phyloP scores from a whole-genome alignment of 1,140 invertebrate genomes.

The Listronotus oregonensis region DNA sequence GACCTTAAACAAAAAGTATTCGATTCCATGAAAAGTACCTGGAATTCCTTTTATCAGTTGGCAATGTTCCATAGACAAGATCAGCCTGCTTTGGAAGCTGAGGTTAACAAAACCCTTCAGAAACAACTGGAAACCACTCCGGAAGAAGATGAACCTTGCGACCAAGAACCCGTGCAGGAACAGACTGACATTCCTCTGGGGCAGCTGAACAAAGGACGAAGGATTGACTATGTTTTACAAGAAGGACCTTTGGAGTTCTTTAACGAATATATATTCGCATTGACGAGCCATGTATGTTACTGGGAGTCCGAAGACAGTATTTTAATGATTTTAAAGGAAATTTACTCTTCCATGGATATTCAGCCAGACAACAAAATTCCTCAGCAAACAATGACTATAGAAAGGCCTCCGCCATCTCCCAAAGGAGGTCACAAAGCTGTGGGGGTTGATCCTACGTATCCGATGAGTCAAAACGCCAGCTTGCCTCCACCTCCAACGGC shows the following conservation, averaged over 20 bases:
- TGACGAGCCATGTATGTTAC: slow-evolving; percentile 93
- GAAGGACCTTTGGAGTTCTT: slow-evolving; percentile 95
- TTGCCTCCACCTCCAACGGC: slow-evolving; percentile 62
- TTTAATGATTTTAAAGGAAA: slow-evolving; percentile 89
- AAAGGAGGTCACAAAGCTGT: slow-evolving; percentile 20
- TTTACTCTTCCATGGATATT: slow-evolving; percentile 79
- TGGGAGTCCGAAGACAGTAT: slow-evolving; percentile 98
- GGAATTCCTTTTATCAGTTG: slow-evolving; percentile 82
- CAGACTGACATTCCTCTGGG: slow-evolving; percentile 68
- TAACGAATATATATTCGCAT: slow-evolving; percentile 95
- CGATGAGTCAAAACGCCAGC: slow-evolving; percentile 51
- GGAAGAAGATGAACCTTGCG: slow-evolving; percentile 45
- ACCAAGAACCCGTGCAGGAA: slow-evolving; percentile 50
- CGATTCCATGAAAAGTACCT: slow-evolving; percentile 84
- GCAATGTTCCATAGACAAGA: slow-evolving; percentile 59
- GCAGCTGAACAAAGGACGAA: slow-evolving; percentile 82
- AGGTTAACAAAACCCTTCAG: slow-evolving; percentile 66
- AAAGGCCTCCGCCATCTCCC: slow-evolving; percentile 56
- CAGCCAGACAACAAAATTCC: slow-evolving; percentile 72
- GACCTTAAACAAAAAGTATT: slow-evolving; percentile 90
- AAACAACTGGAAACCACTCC: slow-evolving; percentile 55
- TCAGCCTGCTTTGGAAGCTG: slow-evolving; percentile 57
- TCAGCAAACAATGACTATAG: slow-evolving; percentile 69
- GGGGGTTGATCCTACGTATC: slow-evolving; percentile 62
- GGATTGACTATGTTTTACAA: slow-evolving; percentile 94